Conservation (phyloP, 2,888 invertebrate species). For the Orchestes rusci region DNA sequence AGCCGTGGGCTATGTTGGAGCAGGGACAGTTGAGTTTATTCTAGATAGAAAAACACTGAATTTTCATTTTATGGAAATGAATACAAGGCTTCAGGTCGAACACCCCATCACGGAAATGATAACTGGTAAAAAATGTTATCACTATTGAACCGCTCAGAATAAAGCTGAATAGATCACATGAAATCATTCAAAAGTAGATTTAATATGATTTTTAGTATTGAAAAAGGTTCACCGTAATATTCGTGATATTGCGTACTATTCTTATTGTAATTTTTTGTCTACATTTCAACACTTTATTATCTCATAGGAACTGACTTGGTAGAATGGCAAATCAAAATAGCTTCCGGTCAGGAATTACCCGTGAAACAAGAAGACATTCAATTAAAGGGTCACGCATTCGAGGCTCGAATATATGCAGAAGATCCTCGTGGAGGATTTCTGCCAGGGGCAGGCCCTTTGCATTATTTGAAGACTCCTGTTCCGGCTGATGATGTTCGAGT, state of each 20-base stretch:
- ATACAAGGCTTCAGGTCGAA: conserved; percentile 91
- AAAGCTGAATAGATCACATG: too few relatives aligned
- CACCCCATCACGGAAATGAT: conserved; percentile 98
- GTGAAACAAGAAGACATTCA: conserved; percentile 70
- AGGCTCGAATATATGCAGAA: conserved; percentile 96
- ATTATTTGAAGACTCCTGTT: conserved; percentile 67
- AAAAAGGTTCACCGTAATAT: too few relatives aligned
- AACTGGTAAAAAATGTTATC: conserved; percentile 60
- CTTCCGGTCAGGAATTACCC: conserved; percentile 81
- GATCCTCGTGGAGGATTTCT: conserved; percentile 77
- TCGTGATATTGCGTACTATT: too few relatives aligned
- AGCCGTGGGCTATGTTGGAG: conserved; percentile 95
- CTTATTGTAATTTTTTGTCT: background rate
- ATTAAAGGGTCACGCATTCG: conserved; percentile 84
- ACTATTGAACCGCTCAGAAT: too few relatives aligned
- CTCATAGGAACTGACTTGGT: conserved; percentile 87
- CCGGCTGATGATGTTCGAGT: conserved; percentile 62
- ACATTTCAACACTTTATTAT: conserved; percentile 2
- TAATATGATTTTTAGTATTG: too few relatives aligned
- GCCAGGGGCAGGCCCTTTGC: conserved; percentile 85
- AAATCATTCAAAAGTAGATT: too few relatives aligned
- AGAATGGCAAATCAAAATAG: conserved; percentile 93
- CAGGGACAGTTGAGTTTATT: conserved; percentile 98
- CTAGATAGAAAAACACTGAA: conserved; percentile 76
- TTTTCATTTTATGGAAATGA: conserved; percentile 99